Percentiles rank a stretch among this genome's conserved stretches.
Evolutionary conservation across 2,888 invertebrate genomes (phyloP).

Genomic region (Loripinus fragilis): DNA sequence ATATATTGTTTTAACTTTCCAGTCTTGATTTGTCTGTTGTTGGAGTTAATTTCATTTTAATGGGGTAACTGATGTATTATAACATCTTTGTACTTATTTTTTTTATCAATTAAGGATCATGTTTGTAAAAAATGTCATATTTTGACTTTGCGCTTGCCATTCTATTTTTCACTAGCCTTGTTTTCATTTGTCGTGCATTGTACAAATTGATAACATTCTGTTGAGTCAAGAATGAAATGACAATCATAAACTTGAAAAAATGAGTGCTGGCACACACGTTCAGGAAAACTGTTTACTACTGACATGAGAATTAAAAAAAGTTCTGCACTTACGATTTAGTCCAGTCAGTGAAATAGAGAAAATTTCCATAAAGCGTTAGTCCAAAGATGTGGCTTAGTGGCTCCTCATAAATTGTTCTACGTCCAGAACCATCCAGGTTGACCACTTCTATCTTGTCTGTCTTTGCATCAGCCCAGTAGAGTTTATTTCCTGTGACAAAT

Average conservation of each 20-base stretch:
- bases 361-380: slow-evolving; percentile 48
- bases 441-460: slow-evolving; percentile 53
- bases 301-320: no score
- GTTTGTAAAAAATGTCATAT: no score
- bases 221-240: background rate
- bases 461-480: slow-evolving; percentile 70
- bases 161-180: background rate
- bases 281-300: background rate
- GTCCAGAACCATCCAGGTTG: slow-evolving; percentile 55
- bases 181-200: background rate
- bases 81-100: no score
- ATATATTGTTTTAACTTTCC: no score
- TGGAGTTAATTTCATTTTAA: no score
- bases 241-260: background rate
- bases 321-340: slow-evolving; percentile 36
- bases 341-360: slow-evolving; percentile 71
- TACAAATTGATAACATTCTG: background rate
- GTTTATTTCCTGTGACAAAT: slow-evolving; percentile 38
- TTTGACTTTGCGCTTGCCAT: no score
- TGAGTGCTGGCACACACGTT: background rate
- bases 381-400: slow-evolving; percentile 55
- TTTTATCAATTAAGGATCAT: no score
- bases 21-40: no score
- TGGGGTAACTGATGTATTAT: no score
- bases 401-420: slow-evolving; percentile 25